Base-by-base conservation (phyloP, 37 sponge, comb jelly and placozoan species). In the Spongia lamella region DNA sequence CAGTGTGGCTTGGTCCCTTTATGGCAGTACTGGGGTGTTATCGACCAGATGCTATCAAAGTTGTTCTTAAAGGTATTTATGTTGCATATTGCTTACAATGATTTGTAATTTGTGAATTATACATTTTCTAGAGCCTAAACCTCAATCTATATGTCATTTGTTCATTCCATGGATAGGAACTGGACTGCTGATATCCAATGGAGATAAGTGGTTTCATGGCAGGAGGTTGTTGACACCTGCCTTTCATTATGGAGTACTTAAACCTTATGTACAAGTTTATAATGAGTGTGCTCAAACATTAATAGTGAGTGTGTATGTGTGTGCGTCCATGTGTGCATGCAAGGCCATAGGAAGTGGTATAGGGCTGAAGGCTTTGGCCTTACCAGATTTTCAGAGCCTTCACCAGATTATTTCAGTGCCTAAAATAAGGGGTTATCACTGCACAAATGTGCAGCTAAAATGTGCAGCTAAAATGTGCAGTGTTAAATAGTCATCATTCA, bases 221-320 rank as follows among this genome's bases (percentile, higher is more conserved):
- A 56, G 95, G 17, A 68, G 86, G 6, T 73, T 94, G 11, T 68
- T 94, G 6, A 94, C 91, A 4, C 86, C 91, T 14, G 95, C 86
- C 27, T 94, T 94, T 38, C 95, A 91, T 66, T 88, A 56, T 63
- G 86, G 73, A 2, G 66, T 94, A n/a, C 63, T 94, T 9, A 90
- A 81, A 55, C 79, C 76, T 2, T 94, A 94, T 63, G 69, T 91
- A 0, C 49, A 53, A 15, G 83, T 94, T 14, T 91, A 78, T 57
- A 84, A 92, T 51, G 61, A 49, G 16, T 84, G 80, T 36, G 36
- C 68, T 0, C 61, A 83, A 19, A 75, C 50, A 7, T 43, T 91
- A 24, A 34, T 91, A 0, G 72, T 64, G 7, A 38, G 68, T 1
- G 38, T 1, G 24, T 1, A 40, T 66, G 68, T 36, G 38, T 34